Evolutionary conservation across 2,888 invertebrate genomes (phyloP), one percentile per base, ranked within the genome.

Genomic region (Siphonodentalium dalli): DNA sequence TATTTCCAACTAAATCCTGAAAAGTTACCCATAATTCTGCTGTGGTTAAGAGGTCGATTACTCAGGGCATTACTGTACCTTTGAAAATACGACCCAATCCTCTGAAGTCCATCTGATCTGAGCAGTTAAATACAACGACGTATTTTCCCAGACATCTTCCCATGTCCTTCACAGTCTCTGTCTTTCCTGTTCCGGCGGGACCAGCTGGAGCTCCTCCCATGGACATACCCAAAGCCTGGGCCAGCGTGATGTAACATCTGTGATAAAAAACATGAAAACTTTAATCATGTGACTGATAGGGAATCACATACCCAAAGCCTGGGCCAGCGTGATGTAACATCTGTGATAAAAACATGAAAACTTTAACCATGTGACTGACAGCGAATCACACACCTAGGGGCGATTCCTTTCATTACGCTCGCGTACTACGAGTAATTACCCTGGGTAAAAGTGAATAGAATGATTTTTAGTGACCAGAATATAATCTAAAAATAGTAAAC

Each of bases 171-270:
- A 67, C 66, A 15, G 82, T 82, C 64, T 82, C 82, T 11, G 82
- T 82, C 61, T 82, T 82, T 5, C 96, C 96, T 0, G 96, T 97
- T 11, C 96, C 96, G 0, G 96, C 96, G 2, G 96, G 96, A 0
- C 97, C 96, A 68, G 95, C 94, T 0, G 96, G 96, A 15, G 93
- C 92, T 0, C 95, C 96, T 15, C 97, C 97, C 94, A 96, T 93
- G 61, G 93, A 93, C 89, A 96, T 91, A 0, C 93, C 91, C 54
- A 97, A 83, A 0, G 96, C 96, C 84, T 97, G 97, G 0, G 96
- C 95, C 48, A 97, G 83, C 0, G 97, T 97, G 70, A 97, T 97
- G 83, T 97, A 97, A 83, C 97, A 97, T 75, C 96, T 93, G 78
- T 1, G 63, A 55, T 48, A 9, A 39, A 23, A 29, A 34, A 35